Percentiles rank a stretch among this genome's conserved stretches.
These are phyloP conservation scores for Hydrolagus colliei DNA, from an alignment of 2,797 vertebrate genomes.

Conservation along the genomic window DNA sequence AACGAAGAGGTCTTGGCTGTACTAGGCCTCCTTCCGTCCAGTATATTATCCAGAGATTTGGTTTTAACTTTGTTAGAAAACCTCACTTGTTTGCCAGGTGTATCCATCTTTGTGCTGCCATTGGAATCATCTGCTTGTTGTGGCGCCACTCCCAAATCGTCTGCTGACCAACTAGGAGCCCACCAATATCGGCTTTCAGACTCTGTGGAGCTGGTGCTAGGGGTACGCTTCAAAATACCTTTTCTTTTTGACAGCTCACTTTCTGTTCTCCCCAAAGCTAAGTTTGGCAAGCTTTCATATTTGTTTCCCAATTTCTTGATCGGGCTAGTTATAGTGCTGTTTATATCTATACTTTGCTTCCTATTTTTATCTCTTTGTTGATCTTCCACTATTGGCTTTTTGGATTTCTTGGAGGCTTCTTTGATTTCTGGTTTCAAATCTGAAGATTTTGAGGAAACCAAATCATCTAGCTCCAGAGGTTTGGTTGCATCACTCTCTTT, in stretches of 20 bases:
- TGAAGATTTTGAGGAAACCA: slow-evolving; percentile 22
- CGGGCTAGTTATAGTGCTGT: not conserved
- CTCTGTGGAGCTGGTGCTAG: slow-evolving; percentile 16
- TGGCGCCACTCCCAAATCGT: not conserved
- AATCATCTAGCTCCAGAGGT: not conserved
- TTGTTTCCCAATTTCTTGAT: not conserved
- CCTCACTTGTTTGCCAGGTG: slow-evolving; percentile 19
- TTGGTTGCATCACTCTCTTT: not conserved
- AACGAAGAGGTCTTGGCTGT: not conserved
- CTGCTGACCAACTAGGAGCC: not conserved
- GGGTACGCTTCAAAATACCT: slow-evolving; percentile 17
- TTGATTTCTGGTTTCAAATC: not conserved
- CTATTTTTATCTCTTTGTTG: not conserved
- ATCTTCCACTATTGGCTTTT: not conserved
- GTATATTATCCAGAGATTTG: not conserved
- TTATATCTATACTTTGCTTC: not conserved
- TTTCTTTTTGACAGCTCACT: slow-evolving; percentile 10
- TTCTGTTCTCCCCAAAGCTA: not conserved
- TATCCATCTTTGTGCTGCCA: not conserved
- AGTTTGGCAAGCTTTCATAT: not conserved
- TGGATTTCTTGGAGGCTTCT: not conserved
- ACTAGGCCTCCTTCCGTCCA: not conserved
- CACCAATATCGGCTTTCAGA: not conserved
- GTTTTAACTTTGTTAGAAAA: not conserved
- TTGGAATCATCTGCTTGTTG: not conserved